Base-by-base conservation (phyloP, 2,888 invertebrate species). In the Xanthorhoe spadicearia region DNA sequence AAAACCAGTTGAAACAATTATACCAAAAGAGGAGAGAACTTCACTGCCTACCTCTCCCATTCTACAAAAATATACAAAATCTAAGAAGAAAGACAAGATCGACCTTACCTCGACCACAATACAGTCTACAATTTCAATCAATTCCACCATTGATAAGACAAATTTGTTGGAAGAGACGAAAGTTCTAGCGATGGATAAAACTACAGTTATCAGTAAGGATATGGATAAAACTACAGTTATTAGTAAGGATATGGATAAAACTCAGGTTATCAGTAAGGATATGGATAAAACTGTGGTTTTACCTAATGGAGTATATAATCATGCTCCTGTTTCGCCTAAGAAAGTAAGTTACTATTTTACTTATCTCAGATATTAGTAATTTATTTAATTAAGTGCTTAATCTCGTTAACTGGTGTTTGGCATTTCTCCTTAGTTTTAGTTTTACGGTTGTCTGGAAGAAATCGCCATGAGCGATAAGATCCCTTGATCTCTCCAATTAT, bases 251-350 rank as follows among this genome's bases (percentile, higher is more conserved):
- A 70, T 52, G 43, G 66, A 66, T 32, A 66, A 61, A 28, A 66
- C 62, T 0, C 46, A 3, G n/a, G 15, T 60, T 18, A 60, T 64
- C 8, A 54, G 23, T 17, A 38, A 55, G 2, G 53, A 54, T 18
- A 38, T 77, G 46, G 74, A 78, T 38, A 56, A 32, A 52, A 52
- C 52, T 52, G 32, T 52, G 5, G 52, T 52, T 1, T 48, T 91
- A 48, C 79, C 85, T 0, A 89, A 87, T 61, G 88, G 87, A 0
- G 75, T 84, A 0, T 87, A 84, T 57, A 82, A 82, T 46, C 88
- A 89, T 68, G 83, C 75, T 0, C 85, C 86, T 0, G 72, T 79
- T 0, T 82, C 85, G 0, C 84, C 86, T 5, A 81, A 80, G 53
- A 79, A 72, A 72, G 72, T 49, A 55, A 55, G 43, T 54, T n/a